Base-by-base conservation (phyloP, 1,140 invertebrate genomes). In the Eriosoma lanigerum region DNA sequence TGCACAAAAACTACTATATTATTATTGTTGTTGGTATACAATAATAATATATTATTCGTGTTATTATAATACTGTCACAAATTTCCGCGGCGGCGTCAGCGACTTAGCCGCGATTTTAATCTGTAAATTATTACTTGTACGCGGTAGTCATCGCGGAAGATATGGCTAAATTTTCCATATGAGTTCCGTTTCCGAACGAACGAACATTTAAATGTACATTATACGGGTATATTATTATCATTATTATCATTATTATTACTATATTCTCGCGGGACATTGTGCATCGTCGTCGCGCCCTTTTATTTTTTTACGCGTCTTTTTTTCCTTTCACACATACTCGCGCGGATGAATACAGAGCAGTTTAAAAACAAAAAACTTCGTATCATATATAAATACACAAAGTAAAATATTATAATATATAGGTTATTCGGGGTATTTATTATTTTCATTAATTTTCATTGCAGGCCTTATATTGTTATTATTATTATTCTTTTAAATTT, bases 131-230 rank as follows among this genome's bases (percentile, higher is more conserved):
- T 76, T 58, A n/a, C 32, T 38, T 58, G 73, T 76, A 76, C 32
- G 73, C 58, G 73, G 32, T 76, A 76, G 73, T 54, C 73, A 76
- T 58, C 73, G 73, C 73, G 73, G 73, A 76, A 76, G 73, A 76
- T 76, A 76, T 76, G 52, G 50, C 73, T 13, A 76, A 76, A 76
- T 76, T 76, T 76, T 76, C 73, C 73, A 76, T 76, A 76, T 76
- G 73, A 76, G 73, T 76, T 76, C 73, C 73, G 32, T 58, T 76
- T 76, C 73, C 73, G n/a, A 76, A 76, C 73, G 73, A 76, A 76
- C 73, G 73, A 76, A 76, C 73, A 76, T 76, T 76, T 76, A 76
- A 76, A 76, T 76, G 38, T 76, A 76, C 73, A 76, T 76, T 76
- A 76, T 76, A 17, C 73, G n/a, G 52, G 50, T 29, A 17, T 29